These are phyloP conservation scores for Halictus quadricinctus DNA, from an alignment of 2,888 invertebrate genomes.

Conservation along the genomic window DNA sequence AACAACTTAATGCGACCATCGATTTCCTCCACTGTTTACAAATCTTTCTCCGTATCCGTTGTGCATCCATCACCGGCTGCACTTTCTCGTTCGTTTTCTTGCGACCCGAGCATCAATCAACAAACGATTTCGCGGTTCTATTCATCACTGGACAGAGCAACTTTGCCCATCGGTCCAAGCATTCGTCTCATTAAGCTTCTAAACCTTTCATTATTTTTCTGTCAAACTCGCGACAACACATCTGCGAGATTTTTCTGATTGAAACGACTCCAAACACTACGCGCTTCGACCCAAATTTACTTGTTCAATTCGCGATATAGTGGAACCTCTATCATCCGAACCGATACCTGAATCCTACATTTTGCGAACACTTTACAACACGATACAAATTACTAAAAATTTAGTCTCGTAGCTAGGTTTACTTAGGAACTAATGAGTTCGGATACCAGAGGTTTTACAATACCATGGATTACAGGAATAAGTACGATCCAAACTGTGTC, in stretches of 20 bases:
- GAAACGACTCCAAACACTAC: neutral
- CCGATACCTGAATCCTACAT: no score
- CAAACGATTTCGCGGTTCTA: neutral
- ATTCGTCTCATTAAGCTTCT: neutral
- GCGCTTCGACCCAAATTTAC: neutral
- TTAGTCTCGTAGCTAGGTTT: no score
- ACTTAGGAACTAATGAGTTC: no score
- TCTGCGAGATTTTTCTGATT: neutral
- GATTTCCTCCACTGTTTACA: constrained; percentile 8
- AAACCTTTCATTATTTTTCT: neutral
- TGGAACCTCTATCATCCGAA: neutral
- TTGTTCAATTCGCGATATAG: neutral
- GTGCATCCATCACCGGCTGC: neutral
- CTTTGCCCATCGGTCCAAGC: neutral
- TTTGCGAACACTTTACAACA: neutral
- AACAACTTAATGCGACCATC: constrained; percentile 37
- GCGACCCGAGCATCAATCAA: neutral
- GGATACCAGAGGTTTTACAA: no score
- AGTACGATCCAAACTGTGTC: no score
- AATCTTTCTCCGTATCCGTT: neutral
- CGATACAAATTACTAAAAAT: neutral
- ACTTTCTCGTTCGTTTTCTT: neutral
- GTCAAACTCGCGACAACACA: neutral
- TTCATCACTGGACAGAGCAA: neutral
- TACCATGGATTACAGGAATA: no score